Evolutionary conservation across 2,888 invertebrate species (phyloP).

Genomic region (Lymantria dispar): DNA sequence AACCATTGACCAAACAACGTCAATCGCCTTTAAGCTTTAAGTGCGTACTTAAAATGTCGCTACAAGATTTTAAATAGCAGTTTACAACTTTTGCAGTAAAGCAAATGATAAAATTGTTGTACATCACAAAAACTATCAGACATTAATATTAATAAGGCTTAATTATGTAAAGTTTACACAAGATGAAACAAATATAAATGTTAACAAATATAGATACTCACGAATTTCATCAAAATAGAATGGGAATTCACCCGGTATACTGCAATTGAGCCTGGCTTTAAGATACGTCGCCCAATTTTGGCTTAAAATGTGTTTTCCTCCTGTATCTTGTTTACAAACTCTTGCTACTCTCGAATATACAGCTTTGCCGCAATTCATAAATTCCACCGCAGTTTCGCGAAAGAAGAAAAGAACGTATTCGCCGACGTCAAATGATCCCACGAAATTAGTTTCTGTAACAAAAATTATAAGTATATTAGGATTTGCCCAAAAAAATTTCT

Average conservation of each 20-base stretch:
- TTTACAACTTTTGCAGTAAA: conserved; percentile 22
- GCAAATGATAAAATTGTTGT: conserved; percentile 8
- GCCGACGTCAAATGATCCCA: conserved; percentile 86
- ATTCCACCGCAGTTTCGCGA: conserved; percentile 86
- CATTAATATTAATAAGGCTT: too few relatives aligned
- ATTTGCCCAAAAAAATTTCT: conserved; percentile 3
- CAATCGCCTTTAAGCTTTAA: conserved; percentile 23
- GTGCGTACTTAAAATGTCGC: conserved; percentile 21
- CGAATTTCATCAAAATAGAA: conserved; percentile 90
- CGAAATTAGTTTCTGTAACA: conserved; percentile 87
- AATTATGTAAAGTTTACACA: neutral
- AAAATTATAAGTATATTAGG: conserved; percentile 13
- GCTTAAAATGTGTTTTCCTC: conserved; percentile 84
- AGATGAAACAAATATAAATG: neutral
- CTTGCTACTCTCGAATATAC: conserved; percentile 88
- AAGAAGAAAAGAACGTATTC: conserved; percentile 88
- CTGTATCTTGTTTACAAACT: conserved; percentile 87
- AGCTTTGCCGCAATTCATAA: conserved; percentile 86
- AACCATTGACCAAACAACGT: neutral
- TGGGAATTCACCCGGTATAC: conserved; percentile 87
- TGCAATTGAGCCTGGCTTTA: conserved; percentile 86
- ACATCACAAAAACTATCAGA: neutral
- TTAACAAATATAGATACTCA: conserved; percentile 55
- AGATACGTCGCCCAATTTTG: conserved; percentile 87
- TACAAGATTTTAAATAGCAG: conserved; percentile 19